Conservation (phyloP, 2,797 vertebrate genomes). For the Glossophaga mutica region DNA sequence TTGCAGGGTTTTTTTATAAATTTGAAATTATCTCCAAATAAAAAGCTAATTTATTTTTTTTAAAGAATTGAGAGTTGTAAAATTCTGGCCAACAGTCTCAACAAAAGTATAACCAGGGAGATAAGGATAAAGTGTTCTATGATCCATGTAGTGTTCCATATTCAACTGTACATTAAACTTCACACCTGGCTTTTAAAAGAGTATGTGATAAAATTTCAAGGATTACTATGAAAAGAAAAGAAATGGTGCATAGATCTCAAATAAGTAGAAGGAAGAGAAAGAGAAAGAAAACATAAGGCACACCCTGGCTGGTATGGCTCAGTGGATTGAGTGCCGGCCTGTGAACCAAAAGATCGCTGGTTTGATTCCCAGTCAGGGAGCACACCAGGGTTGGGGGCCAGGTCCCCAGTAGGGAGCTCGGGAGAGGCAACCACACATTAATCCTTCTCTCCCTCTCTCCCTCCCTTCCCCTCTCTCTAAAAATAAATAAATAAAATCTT, state of each 20-base stretch:
- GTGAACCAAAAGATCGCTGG: too few relatives aligned
- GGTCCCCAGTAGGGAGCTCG: too few relatives aligned
- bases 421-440: too few relatives aligned
- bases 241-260: background rate
- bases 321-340: too few relatives aligned
- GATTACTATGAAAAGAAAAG: background rate
- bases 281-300: background rate
- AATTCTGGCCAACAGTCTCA: background rate
- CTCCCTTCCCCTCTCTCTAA: too few relatives aligned
- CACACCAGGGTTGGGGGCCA: too few relatives aligned
- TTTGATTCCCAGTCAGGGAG: too few relatives aligned
- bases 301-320: too few relatives aligned
- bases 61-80: background rate
- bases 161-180: background rate
- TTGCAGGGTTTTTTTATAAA: background rate
- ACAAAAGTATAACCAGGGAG: background rate
- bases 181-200: background rate
- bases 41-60: background rate
- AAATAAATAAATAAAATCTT: too few relatives aligned
- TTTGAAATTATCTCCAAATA: background rate
- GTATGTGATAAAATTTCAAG: background rate
- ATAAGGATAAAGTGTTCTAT: background rate
- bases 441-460: too few relatives aligned
- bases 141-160: background rate
- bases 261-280: background rate